A percentile compares a stretch with the other conserved stretches of the same genome.
These are phyloP conservation scores for Cantharis rufa DNA, from an alignment of 2,888 invertebrate species.

Conservation along the genomic window DNA sequence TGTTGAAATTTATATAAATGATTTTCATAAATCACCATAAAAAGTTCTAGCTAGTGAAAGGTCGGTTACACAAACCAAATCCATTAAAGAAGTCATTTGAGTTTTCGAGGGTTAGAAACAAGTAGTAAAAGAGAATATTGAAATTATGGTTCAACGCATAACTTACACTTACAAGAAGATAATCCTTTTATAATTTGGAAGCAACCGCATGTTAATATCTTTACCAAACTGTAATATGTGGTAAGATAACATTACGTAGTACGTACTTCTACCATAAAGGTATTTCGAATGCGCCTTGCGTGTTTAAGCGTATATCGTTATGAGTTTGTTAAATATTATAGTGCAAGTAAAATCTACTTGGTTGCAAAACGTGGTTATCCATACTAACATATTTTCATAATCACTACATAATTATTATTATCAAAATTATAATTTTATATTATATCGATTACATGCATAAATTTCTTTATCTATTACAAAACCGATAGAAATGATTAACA, in stretches of 20 bases:
- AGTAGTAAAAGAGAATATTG: conserved; percentile 24
- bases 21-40: conserved; percentile 18
- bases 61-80: conserved; percentile 20
- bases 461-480: too few relatives aligned
- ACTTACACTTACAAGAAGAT: conserved; percentile 33
- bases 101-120: conserved; percentile 6
- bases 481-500: too few relatives aligned
- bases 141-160: conserved; percentile 22
- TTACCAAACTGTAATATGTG: conserved; percentile 29
- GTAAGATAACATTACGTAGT: conserved; percentile 24
- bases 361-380: background rate
- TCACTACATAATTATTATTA: too few relatives aligned
- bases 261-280: conserved; percentile 18
- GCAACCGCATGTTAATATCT: conserved; percentile 30
- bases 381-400: background rate
- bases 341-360: background rate
- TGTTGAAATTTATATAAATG: conserved; percentile 5
- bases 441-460: too few relatives aligned
- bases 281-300: background rate
- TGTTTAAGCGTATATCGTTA: background rate
- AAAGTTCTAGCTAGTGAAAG: conserved; percentile 16
- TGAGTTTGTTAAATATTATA: background rate
- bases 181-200: conserved; percentile 32
- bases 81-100: conserved; percentile 22
- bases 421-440: too few relatives aligned